A percentile compares a stretch with the other conserved stretches of the same genome.
phyloP scores from a whole-genome alignment of 2,113 vertebrate species.

The Turdus rufiventris region DNA sequence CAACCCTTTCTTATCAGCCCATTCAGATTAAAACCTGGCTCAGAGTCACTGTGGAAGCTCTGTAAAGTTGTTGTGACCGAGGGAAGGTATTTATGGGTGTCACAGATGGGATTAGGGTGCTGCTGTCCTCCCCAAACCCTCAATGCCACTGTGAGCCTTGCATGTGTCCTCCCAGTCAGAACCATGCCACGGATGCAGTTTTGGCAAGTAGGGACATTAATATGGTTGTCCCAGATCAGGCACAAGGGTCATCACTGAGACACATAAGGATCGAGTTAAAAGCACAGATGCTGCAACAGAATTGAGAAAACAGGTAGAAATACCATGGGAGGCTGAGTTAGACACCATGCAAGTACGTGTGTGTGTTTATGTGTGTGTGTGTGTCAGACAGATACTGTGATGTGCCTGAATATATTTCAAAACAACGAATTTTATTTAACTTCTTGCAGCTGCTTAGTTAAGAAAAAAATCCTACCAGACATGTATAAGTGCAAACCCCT shows the following conservation, averaged over 20 bases:
- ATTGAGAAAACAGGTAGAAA: not conserved
- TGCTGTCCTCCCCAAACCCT: not conserved
- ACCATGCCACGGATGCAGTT: rapidly evolving
- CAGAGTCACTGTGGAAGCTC: not conserved
- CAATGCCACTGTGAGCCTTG: rapidly evolving
- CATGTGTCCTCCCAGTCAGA: not conserved
- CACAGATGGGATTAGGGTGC: not conserved
- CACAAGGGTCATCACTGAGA: rapidly evolving
- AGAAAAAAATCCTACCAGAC: not conserved
- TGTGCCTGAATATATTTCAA: not conserved
- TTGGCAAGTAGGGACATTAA: not conserved
- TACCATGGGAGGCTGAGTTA: not conserved
- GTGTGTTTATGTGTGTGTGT: no score
- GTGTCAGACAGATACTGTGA: not conserved
- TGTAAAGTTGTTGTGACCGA: not conserved
- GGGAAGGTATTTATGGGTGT: not conserved
- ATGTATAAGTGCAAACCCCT: rapidly evolving
- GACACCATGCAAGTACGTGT: not conserved
- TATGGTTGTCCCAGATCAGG: not conserved
- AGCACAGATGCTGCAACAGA: not conserved
- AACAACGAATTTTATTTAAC: not conserved
- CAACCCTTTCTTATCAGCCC: not conserved
- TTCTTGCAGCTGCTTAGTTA: not conserved
- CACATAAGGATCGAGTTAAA: rapidly evolving
- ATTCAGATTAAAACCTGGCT: not conserved